phyloP scores from a whole-genome alignment of 2,113 vertebrate species.

The Nothoprocta perdicaria region DNA sequence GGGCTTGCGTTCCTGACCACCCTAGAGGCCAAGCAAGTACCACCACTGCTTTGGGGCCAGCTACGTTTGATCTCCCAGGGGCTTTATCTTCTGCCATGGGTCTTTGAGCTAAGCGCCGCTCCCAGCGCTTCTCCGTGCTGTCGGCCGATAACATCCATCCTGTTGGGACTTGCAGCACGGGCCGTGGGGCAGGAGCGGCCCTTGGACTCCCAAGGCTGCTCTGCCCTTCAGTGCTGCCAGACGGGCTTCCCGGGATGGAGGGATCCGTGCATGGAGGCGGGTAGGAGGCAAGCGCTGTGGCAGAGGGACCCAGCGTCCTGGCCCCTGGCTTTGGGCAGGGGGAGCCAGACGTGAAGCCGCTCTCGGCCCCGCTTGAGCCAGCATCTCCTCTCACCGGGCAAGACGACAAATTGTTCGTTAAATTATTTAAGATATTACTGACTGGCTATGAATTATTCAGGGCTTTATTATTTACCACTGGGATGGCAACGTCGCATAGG shows the following conservation, averaged over 20 bases:
- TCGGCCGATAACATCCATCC: conserved; percentile 34
- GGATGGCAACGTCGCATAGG: conserved; percentile 28
- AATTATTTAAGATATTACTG: conserved; percentile 62
- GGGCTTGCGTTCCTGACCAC: not conserved
- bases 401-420: conserved; percentile 58
- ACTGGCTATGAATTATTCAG: conserved; percentile 63
- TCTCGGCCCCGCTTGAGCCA: not conserved
- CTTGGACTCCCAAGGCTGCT: not conserved
- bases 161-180: conserved; percentile 31
- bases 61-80: not conserved
- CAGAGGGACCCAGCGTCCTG: rapidly evolving
- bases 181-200: not conserved
- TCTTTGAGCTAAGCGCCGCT: not conserved
- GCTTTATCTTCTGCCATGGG: not conserved
- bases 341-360: not conserved
- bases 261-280: not conserved
- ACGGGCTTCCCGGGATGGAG: not conserved
- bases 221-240: not conserved
- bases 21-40: not conserved
- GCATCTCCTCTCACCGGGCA: conserved; percentile 3
- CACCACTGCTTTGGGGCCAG: not conserved
- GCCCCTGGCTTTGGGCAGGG: not conserved
- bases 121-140: conserved; percentile 20
- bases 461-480: conserved; percentile 65
- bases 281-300: not conserved